Evolutionary conservation across 2,888 invertebrate species (phyloP).

Genomic region (Polymixis lichenea): DNA sequence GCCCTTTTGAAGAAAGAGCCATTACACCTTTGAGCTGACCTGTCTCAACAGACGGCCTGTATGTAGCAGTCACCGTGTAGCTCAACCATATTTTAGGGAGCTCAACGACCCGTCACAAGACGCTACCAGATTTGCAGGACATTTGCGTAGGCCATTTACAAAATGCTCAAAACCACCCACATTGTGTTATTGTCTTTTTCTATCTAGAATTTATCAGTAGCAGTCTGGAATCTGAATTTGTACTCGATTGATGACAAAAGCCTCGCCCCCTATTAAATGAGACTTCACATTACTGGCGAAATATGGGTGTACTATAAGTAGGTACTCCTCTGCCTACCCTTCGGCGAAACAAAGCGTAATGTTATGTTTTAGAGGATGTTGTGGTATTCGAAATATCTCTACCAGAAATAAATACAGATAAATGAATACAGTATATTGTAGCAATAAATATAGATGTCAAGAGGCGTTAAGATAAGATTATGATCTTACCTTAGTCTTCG

Average conservation of each 20-base stretch:
- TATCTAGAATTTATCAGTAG: neutral
- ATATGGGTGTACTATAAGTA: neutral
- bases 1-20: no score
- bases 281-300: neutral
- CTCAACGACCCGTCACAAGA: no score
- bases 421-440: slow-evolving; percentile 36
- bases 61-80: no score
- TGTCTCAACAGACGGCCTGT: no score
- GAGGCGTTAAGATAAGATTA: slow-evolving; percentile 43
- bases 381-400: neutral
- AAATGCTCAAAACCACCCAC: no score
- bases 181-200: neutral
- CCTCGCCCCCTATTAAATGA: no score
- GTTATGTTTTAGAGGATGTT: neutral
- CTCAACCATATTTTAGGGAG: no score
- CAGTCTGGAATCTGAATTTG: neutral
- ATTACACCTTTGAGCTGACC: no score
- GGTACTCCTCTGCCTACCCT: no score
- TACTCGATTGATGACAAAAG: neutral
- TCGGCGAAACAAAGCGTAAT: no score
- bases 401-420: slow-evolving; percentile 45
- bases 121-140: no score
- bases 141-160: no score
- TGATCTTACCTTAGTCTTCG: slow-evolving; percentile 6
- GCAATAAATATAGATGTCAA: slow-evolving; percentile 36